These are phyloP conservation scores for Ictalurus furcatus DNA, from an alignment of 2,113 vertebrate genomes.

Conservation along the genomic window DNA sequence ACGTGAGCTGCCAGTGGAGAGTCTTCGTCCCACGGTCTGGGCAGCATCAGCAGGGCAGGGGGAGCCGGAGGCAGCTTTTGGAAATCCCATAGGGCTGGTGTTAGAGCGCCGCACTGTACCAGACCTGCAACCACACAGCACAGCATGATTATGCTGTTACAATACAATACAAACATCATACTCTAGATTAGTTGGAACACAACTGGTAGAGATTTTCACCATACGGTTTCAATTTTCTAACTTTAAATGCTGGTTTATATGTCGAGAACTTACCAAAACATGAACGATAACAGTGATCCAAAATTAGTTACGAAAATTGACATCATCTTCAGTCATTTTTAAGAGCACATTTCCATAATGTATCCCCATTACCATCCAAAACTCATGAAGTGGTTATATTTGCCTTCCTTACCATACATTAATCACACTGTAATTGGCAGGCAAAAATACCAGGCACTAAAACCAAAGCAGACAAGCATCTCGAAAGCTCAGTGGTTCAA, in stretches of 20 bases:
- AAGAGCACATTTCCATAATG: background rate
- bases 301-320: background rate
- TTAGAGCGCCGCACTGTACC: constrained; percentile 89
- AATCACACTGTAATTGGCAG: background rate
- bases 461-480: background rate
- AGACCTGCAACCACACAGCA: constrained; percentile 71
- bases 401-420: background rate
- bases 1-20: constrained; percentile 90
- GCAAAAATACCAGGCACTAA: background rate
- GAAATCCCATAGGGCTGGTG: constrained; percentile 93
- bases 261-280: background rate
- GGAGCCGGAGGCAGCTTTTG: constrained; percentile 84
- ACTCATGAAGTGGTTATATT: background rate
- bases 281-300: background rate
- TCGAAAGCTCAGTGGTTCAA: background rate
- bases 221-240: background rate
- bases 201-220: background rate
- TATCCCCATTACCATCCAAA: background rate
- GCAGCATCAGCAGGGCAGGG: constrained; percentile 79
- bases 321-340: background rate
- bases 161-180: constrained; percentile 7
- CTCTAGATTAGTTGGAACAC: background rate
- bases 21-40: constrained; percentile 78
- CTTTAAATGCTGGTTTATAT: background rate
- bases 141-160: background rate